Evolutionary conservation across 1,140 invertebrate genomes (phyloP).

Genomic region (Geopemphigus sp.): DNA sequence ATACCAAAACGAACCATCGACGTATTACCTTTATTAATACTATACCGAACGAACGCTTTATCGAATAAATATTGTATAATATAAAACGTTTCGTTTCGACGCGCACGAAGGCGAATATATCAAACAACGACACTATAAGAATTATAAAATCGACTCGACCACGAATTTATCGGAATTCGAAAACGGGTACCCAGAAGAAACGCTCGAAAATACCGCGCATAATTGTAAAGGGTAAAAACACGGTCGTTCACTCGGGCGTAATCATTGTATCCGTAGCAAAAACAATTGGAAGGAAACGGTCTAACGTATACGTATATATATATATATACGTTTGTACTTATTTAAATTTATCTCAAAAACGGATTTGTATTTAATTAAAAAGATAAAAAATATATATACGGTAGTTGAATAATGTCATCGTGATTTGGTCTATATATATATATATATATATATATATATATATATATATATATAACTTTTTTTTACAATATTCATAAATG

Average conservation of each 20-base stretch:
- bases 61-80: no score
- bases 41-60: no score
- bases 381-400: neutral
- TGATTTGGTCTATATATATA: neutral
- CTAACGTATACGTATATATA: no score
- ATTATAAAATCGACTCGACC: neutral
- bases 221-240: conserved; percentile 5
- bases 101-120: no score
- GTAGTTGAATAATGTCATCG: neutral
- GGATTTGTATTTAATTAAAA: conserved; percentile 31
- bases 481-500: conserved; percentile 1
- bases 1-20: no score
- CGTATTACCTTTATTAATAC: no score
- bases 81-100: neutral
- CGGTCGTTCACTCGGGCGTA: neutral
- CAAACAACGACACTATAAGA: neutral
- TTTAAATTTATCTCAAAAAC: conserved; percentile 1
- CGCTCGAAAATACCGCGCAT: neutral
- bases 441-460: no score
- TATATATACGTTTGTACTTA: no score
- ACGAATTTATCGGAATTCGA: no score
- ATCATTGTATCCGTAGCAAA: neutral
- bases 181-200: neutral
- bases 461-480: no score
- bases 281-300: neutral